Conservation (phyloP, 2,797 vertebrate genomes). For the Lagorchestes hirsutus region DNA sequence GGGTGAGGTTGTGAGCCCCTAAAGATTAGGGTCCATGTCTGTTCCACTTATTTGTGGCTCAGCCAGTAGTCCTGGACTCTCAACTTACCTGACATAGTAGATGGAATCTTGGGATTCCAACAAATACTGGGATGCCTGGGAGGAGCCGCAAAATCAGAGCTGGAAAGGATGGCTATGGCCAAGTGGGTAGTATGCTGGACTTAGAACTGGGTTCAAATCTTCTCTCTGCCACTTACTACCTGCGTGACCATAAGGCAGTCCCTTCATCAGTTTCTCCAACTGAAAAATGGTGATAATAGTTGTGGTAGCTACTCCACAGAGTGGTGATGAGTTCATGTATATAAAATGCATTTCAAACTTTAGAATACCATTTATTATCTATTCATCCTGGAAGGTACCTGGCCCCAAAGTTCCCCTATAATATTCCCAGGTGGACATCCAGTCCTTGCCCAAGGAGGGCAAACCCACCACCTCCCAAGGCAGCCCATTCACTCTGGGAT, state of each 20-base stretch:
- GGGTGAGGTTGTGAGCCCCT: not conserved
- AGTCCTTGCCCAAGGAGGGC: not conserved
- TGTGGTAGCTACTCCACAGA: not conserved
- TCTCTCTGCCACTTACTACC: not conserved
- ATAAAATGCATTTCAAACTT: not conserved
- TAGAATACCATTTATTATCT: not conserved
- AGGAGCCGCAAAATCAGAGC: not conserved
- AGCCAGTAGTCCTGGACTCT: not conserved
- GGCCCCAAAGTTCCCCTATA: not conserved
- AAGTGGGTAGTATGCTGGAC: not conserved
- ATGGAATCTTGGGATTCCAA: not conserved
- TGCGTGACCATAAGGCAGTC: not conserved
- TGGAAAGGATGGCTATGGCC: not conserved
- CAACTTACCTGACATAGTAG: not conserved
- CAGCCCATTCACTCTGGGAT: not conserved
- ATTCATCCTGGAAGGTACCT: not conserved
- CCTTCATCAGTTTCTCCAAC: not conserved
- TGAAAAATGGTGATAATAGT: not conserved
- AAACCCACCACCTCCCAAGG: too few species aligned
- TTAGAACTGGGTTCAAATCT: not conserved
- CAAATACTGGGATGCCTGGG: not conserved
- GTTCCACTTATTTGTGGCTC: too few species aligned
- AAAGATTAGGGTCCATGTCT: not conserved
- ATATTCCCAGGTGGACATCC: not conserved
- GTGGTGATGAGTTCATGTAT: not conserved